Percentiles rank a stretch among this genome's conserved stretches.
These are phyloP conservation scores for Drosophila baimaii DNA, from an alignment of 1,140 invertebrate species.

Conservation along the genomic window DNA sequence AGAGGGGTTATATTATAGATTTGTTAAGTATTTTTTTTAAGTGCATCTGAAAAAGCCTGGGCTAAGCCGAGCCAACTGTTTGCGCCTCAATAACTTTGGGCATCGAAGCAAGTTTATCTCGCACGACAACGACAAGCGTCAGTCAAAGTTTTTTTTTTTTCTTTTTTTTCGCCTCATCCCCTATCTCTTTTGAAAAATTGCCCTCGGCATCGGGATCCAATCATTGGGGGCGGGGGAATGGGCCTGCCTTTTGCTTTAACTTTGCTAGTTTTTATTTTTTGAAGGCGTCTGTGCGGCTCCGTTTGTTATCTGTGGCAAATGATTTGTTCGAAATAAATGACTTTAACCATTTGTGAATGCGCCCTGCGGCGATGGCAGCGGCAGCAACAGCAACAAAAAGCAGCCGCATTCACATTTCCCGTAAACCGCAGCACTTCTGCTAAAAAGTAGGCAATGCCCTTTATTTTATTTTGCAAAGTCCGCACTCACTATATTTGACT, in stretches of 20 bases:
- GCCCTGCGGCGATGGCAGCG: constrained; percentile 8
- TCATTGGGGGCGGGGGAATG: constrained; percentile 42
- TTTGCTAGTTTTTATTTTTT: constrained; percentile 66
- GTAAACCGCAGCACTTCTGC: constrained; percentile 66
- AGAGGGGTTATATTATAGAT: fast-evolving
- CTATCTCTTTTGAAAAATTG: constrained; percentile 67
- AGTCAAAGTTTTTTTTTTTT: constrained; percentile 66
- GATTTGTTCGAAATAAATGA: constrained; percentile 80
- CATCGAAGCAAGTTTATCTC: constrained; percentile 78
- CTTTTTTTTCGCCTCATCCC: constrained; percentile 42
- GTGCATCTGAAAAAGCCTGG: constrained; percentile 3
- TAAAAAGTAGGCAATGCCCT: constrained; percentile 71
- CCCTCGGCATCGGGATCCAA: constrained; percentile 34
- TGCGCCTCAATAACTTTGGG: constrained; percentile 79
- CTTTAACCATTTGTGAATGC: constrained; percentile 71
- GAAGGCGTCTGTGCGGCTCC: constrained; percentile 21
- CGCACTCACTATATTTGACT: constrained; percentile 43
- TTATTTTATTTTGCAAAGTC: constrained; percentile 33
- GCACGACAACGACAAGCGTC: constrained; percentile 71
- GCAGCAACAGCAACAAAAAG: constrained; percentile 40
- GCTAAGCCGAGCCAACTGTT: constrained; percentile 66
- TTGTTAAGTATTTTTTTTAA: neutral
- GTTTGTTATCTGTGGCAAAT: constrained; percentile 64
- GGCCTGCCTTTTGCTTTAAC: constrained; percentile 51
- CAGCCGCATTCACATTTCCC: constrained; percentile 46